These are phyloP conservation scores for Sanderia malayensis DNA, from an alignment of 30 jellyfish, hydroid and myxozoan genomes.

Conservation along the genomic window DNA sequence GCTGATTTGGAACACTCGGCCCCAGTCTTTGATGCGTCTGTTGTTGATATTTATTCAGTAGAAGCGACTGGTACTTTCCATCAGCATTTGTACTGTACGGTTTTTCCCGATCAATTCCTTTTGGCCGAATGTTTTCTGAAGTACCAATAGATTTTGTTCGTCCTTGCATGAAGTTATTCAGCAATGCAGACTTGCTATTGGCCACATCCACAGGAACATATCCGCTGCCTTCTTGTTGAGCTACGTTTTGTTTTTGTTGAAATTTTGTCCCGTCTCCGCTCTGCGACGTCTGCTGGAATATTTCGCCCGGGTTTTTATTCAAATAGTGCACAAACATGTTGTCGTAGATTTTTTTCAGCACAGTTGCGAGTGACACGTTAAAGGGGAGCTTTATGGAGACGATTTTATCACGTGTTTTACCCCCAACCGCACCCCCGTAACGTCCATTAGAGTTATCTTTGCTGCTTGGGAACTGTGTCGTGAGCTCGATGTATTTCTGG, in stretches of 20 bases:
- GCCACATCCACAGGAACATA: neutral
- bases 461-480: slow-evolving; percentile 64
- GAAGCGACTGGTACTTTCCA: neutral
- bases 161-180: no score
- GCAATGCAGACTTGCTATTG: neutral
- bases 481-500: slow-evolving; percentile 66
- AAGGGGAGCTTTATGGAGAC: slow-evolving; percentile 86
- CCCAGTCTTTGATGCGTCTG: neutral
- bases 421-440: no score
- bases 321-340: slow-evolving; percentile 91
- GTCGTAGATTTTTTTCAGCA: slow-evolving; percentile 82
- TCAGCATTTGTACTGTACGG: neutral
- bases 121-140: neutral
- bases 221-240: neutral
- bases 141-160: neutral
- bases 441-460: neutral
- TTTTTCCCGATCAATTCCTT: neutral
- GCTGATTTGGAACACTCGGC: neutral
- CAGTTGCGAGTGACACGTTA: slow-evolving; percentile 93
- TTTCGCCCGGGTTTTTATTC: slow-evolving; percentile 69
- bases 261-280: neutral
- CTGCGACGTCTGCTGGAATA: neutral
- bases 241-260: neutral
- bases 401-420: slow-evolving; percentile 23
- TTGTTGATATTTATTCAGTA: neutral